These are phyloP conservation scores for Axea sp. DNA, from an alignment of 2,888 invertebrate genomes.

Conservation along the genomic window DNA sequence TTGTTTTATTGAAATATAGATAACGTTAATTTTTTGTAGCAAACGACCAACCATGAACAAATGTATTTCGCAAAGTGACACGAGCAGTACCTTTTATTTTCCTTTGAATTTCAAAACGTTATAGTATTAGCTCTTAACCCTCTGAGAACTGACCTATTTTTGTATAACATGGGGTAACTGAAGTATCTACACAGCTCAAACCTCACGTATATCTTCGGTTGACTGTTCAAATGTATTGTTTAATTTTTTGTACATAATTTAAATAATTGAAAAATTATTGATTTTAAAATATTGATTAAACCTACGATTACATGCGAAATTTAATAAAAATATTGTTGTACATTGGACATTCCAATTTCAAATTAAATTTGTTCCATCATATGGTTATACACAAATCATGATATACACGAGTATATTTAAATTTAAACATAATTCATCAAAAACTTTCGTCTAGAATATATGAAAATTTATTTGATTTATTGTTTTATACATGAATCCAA, in stretches of 20 bases:
- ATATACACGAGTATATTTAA: constrained; percentile 21
- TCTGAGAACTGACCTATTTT: constrained; percentile 55
- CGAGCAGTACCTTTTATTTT: constrained; percentile 26
- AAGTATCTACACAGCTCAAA: constrained; percentile 37
- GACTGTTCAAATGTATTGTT: too few relatives aligned
- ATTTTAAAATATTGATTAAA: too few relatives aligned
- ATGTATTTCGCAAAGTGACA: constrained; percentile 20
- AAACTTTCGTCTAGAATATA: constrained; percentile 19
- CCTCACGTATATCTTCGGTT: constrained; percentile 40
- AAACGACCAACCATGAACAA: constrained; percentile 19
- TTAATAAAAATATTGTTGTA: too few relatives aligned
- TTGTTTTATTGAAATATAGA: too few relatives aligned
- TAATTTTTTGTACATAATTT: too few relatives aligned
- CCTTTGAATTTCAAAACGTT: constrained; percentile 43
- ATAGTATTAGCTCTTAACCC: constrained; percentile 52
- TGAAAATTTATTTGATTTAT: constrained; percentile 32
- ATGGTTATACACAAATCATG: constrained; percentile 11
- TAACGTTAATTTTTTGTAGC: not conserved
- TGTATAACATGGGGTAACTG: constrained; percentile 35
- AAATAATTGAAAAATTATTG: too few relatives aligned
- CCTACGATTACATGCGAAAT: too few relatives aligned
- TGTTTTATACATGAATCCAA: constrained; percentile 1
- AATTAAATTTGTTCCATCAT: constrained; percentile 13
- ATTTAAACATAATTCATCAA: constrained; percentile 41
- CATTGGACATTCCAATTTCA: not conserved